Evolutionary conservation across 2,888 invertebrate genomes (phyloP), one percentile per base, ranked within the genome.

Genomic region (Ormyrus rosae): DNA sequence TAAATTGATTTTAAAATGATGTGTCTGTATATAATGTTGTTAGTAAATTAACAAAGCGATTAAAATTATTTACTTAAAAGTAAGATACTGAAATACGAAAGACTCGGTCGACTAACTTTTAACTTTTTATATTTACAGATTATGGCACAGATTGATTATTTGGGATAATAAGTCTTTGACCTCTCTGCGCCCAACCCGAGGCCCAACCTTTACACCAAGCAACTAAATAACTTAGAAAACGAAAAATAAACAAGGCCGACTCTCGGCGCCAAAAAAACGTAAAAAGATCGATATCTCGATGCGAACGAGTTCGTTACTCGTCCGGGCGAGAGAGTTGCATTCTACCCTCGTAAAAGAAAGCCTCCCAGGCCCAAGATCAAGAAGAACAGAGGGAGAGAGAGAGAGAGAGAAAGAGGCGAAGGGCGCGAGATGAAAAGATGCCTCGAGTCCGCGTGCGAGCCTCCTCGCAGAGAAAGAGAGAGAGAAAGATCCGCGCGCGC

Each of bases 231-330:
- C 9, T 63, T 34, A n/a, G 9, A 64, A 64, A 34, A 34, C 34
- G 34, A 34, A 34, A 64, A 63, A 64, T 45, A 51, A 64, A 64
- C 19, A 53, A 8, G n/a, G 5, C 48, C 34, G 46, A 9, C 11
- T 7, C 55, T 19, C 9, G 78, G 79, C 55, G 76, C 61, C 67
- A 82, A 79, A 84, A 88, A 88, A 85, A 86, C 81, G 83, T 85
- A 83, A 83, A 83, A 83, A 83, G 84, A 78, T 78, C 65, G 11
- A 65, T 71, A 83, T 83, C 72, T 78, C 64, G 56, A 56, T 60
- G 50, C 65, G 71, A 65, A 71, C 64, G 64, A 71, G 78, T 78
- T 71, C 58, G 71, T 56, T 70, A 58, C 56, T 48, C 56, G 55
- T 34, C 34, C n/a, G 50, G 63, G 69, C 46, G 8, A 69, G 8